Conservation (phyloP, 2,888 invertebrate species). For the Hermaeophaga mercurialis region DNA sequence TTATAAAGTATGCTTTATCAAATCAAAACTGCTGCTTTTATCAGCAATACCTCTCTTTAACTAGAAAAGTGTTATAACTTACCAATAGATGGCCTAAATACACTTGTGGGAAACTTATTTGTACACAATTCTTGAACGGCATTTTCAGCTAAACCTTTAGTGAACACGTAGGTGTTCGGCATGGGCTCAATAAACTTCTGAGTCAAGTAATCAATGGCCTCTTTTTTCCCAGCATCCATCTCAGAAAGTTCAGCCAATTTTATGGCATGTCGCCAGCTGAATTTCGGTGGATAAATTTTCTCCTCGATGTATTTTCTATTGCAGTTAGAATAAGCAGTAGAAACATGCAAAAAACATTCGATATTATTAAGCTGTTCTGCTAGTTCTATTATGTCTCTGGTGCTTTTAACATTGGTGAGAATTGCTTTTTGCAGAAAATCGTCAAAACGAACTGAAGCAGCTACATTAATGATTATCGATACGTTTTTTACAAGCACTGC, state of each 20-base stretch:
- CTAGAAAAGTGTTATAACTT: no score
- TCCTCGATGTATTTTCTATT: conserved; percentile 76
- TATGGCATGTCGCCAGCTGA: conserved; percentile 72
- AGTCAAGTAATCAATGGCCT: conserved; percentile 65
- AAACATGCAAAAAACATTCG: conserved; percentile 73
- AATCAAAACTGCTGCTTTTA: no score
- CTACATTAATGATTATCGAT: conserved; percentile 75
- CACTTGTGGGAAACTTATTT: conserved; percentile 72
- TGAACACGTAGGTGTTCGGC: conserved; percentile 91
- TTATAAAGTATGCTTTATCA: no score
- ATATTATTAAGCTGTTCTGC: conserved; percentile 62
- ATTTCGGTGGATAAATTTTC: conserved; percentile 70
- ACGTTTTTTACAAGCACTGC: conserved; percentile 64
- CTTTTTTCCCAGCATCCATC: conserved; percentile 59
- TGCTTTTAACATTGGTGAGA: conserved; percentile 68
- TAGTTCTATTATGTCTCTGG: conserved; percentile 67
- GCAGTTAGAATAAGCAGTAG: conserved; percentile 86
- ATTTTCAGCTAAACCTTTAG: conserved; percentile 86
- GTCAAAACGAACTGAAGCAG: conserved; percentile 84
- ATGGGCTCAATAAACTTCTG: conserved; percentile 66
- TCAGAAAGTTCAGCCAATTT: conserved; percentile 68
- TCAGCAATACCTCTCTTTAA: no score
- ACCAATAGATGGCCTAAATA: conserved; percentile 90
- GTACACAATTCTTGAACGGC: conserved; percentile 67
- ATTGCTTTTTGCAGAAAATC: conserved; percentile 72